Evolutionary conservation across 2,797 vertebrate genomes (phyloP), one percentile per base, ranked within the genome.

Genomic region (Catharus ustulatus): DNA sequence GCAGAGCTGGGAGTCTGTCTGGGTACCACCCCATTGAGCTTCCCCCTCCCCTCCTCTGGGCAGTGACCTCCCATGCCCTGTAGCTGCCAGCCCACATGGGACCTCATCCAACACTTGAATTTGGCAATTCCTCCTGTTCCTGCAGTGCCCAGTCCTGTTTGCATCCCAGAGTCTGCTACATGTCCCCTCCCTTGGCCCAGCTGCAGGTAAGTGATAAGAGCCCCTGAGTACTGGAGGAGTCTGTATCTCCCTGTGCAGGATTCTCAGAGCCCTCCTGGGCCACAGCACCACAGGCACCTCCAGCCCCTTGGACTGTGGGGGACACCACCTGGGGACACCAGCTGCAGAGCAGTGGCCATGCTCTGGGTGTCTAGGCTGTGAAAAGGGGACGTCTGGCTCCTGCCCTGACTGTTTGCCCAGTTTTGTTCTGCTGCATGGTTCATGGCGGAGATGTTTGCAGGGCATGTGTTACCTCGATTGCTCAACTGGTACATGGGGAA

Each of bases 151-250:
- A 0, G 3, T 23, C 30, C 51, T 76, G 75, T 82, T 73, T 63
- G 64, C 48, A 29, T 34, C 40, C 21, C 13, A 49, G 38, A 36
- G 23, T 20, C 51, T 81, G 59, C 45, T 5, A 0, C 59, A 2
- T 14, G 16, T 68, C 30, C 81, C 42, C 81, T 59, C 64, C 87
- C 62, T 54, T 5, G 0, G 10, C 12, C 22, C 90, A 77, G 79
- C 92, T 96, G 95, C 5, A 7, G 26, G 29, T 9, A 51, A 34
- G 4, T 71, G 93, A 96, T 95, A 96, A 95, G 89, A 36, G 32
- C 43, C 15, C 32, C 34, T 9, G 34, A 8, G 1, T 24, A 1
- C 49, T 66, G 68, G 51, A 16, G 54, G 55, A 34, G 27, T 29
- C 76, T n/a, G 2, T 45, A 30, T 78, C 81, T 71, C 30, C 52